Evolutionary conservation across 2,888 invertebrate genomes (phyloP).

Genomic region (Hemaris fuciformis): DNA sequence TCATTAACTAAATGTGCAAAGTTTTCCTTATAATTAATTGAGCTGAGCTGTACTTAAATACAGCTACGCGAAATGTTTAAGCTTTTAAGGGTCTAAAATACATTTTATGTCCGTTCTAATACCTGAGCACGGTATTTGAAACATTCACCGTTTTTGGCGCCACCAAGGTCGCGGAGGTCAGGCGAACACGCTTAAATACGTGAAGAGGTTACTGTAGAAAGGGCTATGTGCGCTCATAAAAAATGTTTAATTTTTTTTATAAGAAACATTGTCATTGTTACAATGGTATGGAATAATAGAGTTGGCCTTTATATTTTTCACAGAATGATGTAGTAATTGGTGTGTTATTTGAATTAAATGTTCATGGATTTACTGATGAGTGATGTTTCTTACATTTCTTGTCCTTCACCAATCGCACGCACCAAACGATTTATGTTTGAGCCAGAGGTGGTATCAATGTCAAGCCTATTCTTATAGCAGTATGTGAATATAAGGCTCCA

Average conservation of each 20-base stretch:
- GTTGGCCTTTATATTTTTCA: neutral
- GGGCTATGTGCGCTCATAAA: neutral
- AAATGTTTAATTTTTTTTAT: neutral
- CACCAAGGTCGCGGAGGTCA: conserved; percentile 3
- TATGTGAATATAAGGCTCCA: no score
- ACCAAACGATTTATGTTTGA: no score
- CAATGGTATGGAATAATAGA: neutral
- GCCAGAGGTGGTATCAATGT: no score
- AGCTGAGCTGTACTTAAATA: neutral
- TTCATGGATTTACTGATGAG: no score
- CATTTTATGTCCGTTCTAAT: neutral
- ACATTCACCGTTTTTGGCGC: conserved; percentile 7
- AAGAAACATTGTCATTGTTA: neutral
- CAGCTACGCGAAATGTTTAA: neutral
- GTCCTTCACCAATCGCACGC: no score
- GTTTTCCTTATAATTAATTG: no score
- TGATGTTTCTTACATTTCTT: no score
- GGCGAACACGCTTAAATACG: conserved; percentile 10
- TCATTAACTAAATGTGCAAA: no score
- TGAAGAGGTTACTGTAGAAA: neutral
- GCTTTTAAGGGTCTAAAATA: neutral
- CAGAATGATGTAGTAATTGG: neutral
- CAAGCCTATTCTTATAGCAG: no score
- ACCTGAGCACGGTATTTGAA: neutral
- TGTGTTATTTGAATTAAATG: no score